These are phyloP conservation scores for Scaptodrosophila latifasciaeformis DNA, from an alignment of 2,888 invertebrate genomes.

Conservation along the genomic window DNA sequence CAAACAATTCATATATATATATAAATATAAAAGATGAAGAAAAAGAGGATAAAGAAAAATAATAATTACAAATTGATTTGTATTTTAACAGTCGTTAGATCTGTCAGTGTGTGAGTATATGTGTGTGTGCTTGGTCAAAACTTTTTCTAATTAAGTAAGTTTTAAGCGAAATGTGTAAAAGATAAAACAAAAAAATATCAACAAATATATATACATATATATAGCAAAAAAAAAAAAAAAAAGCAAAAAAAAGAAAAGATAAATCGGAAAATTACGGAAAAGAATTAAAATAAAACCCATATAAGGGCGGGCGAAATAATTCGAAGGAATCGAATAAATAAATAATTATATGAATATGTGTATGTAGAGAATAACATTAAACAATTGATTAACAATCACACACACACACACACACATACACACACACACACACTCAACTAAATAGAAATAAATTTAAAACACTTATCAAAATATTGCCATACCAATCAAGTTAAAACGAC, in stretches of 20 bases:
- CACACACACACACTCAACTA: slow-evolving; percentile 34
- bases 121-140: slow-evolving; percentile 36
- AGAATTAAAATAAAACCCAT: slow-evolving; percentile 45
- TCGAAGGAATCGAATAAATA: slow-evolving; percentile 4
- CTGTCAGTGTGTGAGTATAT: slow-evolving; percentile 19
- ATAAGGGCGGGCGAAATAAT: slow-evolving; percentile 66
- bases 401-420: slow-evolving; percentile 24
- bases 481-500: slow-evolving; percentile 37
- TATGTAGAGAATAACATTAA: slow-evolving; percentile 44
- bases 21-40: too few relatives aligned
- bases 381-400: slow-evolving; percentile 14
- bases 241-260: slow-evolving; percentile 22
- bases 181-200: slow-evolving; percentile 44
- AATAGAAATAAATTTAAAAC: slow-evolving; percentile 43
- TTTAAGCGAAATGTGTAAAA: slow-evolving; percentile 53
- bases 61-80: too few relatives aligned
- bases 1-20: neutral
- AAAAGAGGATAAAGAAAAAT: neutral
- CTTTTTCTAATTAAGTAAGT: slow-evolving; percentile 61
- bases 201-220: slow-evolving; percentile 28
- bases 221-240: slow-evolving; percentile 27
- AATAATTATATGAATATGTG: slow-evolving; percentile 59
- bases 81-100: neutral
- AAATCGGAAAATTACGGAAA: slow-evolving; percentile 18
- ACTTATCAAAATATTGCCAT: slow-evolving; percentile 14